Evolutionary conservation across 1,140 invertebrate genomes (phyloP).

Genomic region (Campoletis sonorensis): DNA sequence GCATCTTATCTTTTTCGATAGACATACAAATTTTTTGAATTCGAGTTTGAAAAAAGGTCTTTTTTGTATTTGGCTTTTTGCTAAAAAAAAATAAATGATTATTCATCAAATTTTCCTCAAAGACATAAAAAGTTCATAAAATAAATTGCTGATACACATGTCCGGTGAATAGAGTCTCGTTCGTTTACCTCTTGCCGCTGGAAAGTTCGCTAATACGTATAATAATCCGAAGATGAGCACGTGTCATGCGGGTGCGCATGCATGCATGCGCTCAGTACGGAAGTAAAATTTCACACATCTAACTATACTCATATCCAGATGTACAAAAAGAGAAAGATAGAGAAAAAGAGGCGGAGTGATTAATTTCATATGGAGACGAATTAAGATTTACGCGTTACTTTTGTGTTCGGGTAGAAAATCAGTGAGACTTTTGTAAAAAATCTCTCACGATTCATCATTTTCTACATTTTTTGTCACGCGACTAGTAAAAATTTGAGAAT

Average conservation of each 20-base stretch:
- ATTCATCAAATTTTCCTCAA: too few species aligned
- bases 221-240: slow-evolving; percentile 34
- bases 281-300: slow-evolving; percentile 37
- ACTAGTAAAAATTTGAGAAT: too few species aligned
- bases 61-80: too few species aligned
- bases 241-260: slow-evolving; percentile 28
- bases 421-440: too few species aligned
- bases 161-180: slow-evolving; percentile 4
- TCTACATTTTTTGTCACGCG: too few species aligned
- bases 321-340: too few species aligned
- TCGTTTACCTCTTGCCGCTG: slow-evolving; percentile 32
- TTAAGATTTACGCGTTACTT: slow-evolving; percentile 10
- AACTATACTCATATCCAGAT: background rate
- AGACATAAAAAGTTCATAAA: background rate
- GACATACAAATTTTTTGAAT: too few species aligned
- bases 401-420: background rate
- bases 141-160: background rate
- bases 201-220: slow-evolving; percentile 42
- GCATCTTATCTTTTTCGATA: too few species aligned
- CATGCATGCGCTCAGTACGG: slow-evolving; percentile 37
- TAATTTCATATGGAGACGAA: slow-evolving; percentile 23
- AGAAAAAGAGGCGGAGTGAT: background rate
- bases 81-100: too few species aligned
- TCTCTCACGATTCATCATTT: too few species aligned
- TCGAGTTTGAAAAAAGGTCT: background rate